phyloP scores from a whole-genome alignment of 2,113 vertebrate genomes.

The Trachemys scripta region DNA sequence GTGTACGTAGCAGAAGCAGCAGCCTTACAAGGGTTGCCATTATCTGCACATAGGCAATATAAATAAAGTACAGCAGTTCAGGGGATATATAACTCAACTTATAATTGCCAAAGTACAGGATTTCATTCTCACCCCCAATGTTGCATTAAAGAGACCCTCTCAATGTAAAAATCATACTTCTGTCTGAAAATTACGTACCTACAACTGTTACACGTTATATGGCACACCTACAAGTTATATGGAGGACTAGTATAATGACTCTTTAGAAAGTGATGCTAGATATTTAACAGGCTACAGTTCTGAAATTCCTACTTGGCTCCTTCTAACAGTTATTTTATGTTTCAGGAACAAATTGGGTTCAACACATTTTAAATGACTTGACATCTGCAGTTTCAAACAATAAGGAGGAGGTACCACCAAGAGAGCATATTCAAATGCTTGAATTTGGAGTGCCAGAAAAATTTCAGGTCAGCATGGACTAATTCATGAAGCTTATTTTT shows the following conservation, averaged over 20 bases:
- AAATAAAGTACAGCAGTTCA: background rate
- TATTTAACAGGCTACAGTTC: background rate
- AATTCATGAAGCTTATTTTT: background rate
- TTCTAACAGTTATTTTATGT: conserved; percentile 6
- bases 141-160: background rate
- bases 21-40: background rate
- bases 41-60: background rate
- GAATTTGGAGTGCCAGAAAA: conserved; percentile 67
- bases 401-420: conserved; percentile 21
- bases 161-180: background rate
- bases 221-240: too few relatives aligned
- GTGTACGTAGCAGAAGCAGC: background rate
- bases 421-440: conserved; percentile 35
- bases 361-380: conserved; percentile 60
- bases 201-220: background rate
- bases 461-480: conserved; percentile 53
- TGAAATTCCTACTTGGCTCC: background rate
- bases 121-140: background rate
- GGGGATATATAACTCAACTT: background rate
- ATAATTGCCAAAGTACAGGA: background rate
- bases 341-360: conserved; percentile 68
- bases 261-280: background rate
- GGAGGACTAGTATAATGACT: background rate
- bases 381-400: conserved; percentile 18
- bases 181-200: background rate